These are phyloP conservation scores for Albula glossodonta DNA, from an alignment of 2,113 vertebrate genomes.

Conservation along the genomic window DNA sequence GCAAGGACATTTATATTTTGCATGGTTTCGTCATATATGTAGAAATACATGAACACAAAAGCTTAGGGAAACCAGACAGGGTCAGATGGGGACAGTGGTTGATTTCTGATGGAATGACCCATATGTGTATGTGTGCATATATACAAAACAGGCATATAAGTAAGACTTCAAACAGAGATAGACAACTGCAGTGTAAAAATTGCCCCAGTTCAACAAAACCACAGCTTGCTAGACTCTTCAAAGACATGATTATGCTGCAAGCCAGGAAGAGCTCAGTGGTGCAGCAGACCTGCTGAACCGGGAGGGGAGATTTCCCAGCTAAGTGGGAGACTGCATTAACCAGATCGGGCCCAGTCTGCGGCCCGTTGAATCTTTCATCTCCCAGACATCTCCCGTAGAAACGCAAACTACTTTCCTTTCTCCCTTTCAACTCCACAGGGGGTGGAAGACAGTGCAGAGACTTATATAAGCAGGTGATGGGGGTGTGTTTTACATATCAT, in stretches of 20 bases:
- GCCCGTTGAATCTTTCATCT: neutral
- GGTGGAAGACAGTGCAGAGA: neutral
- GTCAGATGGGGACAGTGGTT: no score
- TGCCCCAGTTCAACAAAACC: neutral
- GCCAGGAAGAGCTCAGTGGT: neutral
- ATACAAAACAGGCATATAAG: neutral
- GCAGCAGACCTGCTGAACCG: neutral
- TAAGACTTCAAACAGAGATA: neutral
- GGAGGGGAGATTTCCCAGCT: neutral
- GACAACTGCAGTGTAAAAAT: neutral
- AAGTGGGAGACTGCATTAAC: neutral
- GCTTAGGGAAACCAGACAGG: no score
- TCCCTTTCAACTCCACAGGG: slow-evolving; percentile 3
- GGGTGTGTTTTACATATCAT: neutral
- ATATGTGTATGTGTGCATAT: neutral
- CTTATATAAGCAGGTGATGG: neutral
- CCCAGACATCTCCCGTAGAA: neutral
- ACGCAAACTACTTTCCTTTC: neutral
- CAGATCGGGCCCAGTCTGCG: neutral
- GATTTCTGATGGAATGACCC: no score
- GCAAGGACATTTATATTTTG: no score
- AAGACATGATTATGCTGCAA: neutral
- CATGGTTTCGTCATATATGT: no score
- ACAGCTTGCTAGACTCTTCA: neutral
- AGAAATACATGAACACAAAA: no score